Base-by-base conservation (phyloP, 2,113 vertebrate species). In the Todiramphus chloris region DNA sequence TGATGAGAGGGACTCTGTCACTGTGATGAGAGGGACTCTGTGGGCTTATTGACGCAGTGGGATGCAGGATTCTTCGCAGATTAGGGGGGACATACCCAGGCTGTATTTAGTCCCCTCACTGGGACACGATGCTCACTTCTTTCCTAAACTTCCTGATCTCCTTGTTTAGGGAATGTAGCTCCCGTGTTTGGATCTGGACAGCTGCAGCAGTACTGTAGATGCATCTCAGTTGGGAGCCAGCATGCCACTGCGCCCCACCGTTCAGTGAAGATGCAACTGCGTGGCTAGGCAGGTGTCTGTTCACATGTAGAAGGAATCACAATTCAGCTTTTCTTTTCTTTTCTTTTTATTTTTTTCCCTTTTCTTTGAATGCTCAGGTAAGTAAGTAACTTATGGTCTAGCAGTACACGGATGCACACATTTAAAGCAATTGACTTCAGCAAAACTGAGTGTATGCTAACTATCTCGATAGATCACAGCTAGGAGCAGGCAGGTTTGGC, bases 371-470 rank as follows among this genome's bases (percentile, higher is more conserved):
- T 53, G 44, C 31, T 84, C 27, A 72, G 68, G 51, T 24, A 68
- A 84, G 44, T 96, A 88, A 83, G 44, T 96, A 88, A 83, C 59
- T 87, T 95, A 85, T 12, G 85, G 75, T 89, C 78, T 83, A 74
- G 59, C 25, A 31, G 74, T 80, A 63, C 2, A 25, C 85, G 74
- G 83, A 74, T 83, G 46, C 18, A 17, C 19, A 27, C 60, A 18
- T 56, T 92, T 60, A 28, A 64, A 82, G 77, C 77, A 68, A 59
- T 43, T 56, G 79, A 77, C 85, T 93, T 70, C 25, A 51, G 41
- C 27, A 90, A 58, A 74, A 63, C 44, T 39, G 33, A 73, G 37
- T 46, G 16, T 68, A 50, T 63, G 16, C 66, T 95, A 51, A 79
- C 48, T 58, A 18, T 91, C 94, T 87, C 3, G 3, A 31, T 91